Base-by-base conservation (phyloP, 2,797 vertebrate species). In the Salmo trutta region DNA sequence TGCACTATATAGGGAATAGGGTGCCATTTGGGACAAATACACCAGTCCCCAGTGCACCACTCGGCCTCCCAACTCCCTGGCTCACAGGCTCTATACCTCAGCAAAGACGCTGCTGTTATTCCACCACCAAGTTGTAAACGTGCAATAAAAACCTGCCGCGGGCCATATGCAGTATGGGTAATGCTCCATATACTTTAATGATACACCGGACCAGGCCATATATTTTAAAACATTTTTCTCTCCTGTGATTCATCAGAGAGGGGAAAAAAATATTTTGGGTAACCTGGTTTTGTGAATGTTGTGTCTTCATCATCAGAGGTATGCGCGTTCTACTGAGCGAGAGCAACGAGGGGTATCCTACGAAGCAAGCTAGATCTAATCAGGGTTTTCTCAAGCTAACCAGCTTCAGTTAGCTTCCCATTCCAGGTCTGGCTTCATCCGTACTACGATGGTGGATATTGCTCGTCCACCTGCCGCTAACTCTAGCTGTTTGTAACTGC, bases 181-280 rank as follows among this genome's bases (percentile, higher is more conserved):
- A 92, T 85, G 92, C 91, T 88, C 89, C 91, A 93, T 93, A 92
- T 93, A 93, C 84, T 94, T 95, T 93, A 93, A 94, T 90, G 89
- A 79, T 86, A 88, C 84, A 82, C 85, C 74, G 85, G 90, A 87
- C 89, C 80, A 87, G 85, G 85, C 87, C 84, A 82, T 94, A 93
- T 90, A 92, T 91, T 93, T 91, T 80, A 77, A 83, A 79, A 75
- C 73, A 73, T 85, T 87, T 88, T 81, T 88, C 86, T 89, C 86
- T 89, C 91, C 85, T 84, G 89, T 84, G 83, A 85, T 87, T 86
- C 69, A 77, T 79, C 86, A 77, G 67, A 73, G 33, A 27, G 67
- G 64, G 75, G 67, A 73, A 77, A 70, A 74, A 54, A 77, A 64
- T 16, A 64, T 77, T 85, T 83, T 83, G 74, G 72, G 79, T 77